phyloP scores from a whole-genome alignment of 2,888 invertebrate species.

The Nephrotoma flavescens region DNA sequence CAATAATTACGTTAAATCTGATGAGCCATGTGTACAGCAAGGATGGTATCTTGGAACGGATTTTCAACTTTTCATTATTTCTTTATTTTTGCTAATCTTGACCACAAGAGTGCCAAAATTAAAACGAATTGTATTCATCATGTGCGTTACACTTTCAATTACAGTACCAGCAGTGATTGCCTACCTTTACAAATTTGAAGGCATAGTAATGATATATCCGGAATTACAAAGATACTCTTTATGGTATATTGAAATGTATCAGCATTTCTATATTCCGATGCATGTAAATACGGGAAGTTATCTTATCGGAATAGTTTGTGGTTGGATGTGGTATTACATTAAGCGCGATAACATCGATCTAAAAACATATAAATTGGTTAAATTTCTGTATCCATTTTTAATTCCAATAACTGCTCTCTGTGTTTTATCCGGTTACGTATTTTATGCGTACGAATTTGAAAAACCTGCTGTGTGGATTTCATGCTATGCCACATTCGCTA shows the following conservation, averaged over 20 bases:
- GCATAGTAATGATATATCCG: not conserved
- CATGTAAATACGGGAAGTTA: slow-evolving; percentile 16
- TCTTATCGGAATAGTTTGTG: slow-evolving; percentile 31
- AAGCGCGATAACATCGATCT: slow-evolving; percentile 1
- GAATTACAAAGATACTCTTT: not conserved
- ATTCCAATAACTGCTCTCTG: too few relatives aligned
- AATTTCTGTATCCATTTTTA: too few relatives aligned
- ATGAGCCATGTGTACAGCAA: slow-evolving; percentile 17
- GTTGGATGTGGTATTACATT: slow-evolving; percentile 25
- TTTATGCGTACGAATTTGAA: slow-evolving; percentile 8
- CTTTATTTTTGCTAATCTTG: slow-evolving; percentile 26
- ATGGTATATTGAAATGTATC: slow-evolving; percentile 18
- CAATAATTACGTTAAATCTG: slow-evolving; percentile 32
- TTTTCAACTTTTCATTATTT: slow-evolving; percentile 33
- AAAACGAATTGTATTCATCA: slow-evolving; percentile 9
- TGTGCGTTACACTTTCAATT: too few relatives aligned
- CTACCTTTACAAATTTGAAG: too few relatives aligned
- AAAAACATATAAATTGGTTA: not conserved
- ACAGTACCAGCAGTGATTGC: too few relatives aligned
- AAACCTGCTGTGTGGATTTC: slow-evolving; percentile 8
- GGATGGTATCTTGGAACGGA: slow-evolving; percentile 29
- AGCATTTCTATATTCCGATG: slow-evolving; percentile 28
- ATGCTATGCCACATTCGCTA: too few relatives aligned
- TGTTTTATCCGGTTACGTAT: not conserved
- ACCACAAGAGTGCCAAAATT: slow-evolving; percentile 5